phyloP scores from a whole-genome alignment of 2,797 vertebrate genomes.

The Cossypha dichroa region DNA sequence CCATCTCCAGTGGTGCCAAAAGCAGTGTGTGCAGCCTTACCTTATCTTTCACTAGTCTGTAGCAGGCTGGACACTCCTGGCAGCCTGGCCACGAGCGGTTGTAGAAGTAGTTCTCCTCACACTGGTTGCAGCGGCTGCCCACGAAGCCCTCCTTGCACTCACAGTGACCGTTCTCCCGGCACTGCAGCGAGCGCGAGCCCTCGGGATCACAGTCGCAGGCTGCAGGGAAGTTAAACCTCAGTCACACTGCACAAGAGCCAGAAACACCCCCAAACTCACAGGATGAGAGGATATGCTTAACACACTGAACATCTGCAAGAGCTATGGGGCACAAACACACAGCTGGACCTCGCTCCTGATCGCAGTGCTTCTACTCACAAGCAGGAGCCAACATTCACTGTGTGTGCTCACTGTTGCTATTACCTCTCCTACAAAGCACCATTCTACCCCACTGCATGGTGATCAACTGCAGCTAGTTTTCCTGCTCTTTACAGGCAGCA shows the following conservation, averaged over 20 bases:
- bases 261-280: background rate
- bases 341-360: fast-evolving
- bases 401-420: background rate
- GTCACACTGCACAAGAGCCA: background rate
- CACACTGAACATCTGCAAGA: background rate
- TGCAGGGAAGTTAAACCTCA: conserved; percentile 49
- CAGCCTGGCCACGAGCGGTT: conserved; percentile 92
- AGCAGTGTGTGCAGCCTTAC: conserved; percentile 58
- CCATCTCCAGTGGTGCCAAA: fast-evolving
- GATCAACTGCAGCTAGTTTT: background rate
- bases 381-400: background rate
- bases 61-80: conserved; percentile 95
- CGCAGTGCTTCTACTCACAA: fast-evolving
- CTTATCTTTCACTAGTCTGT: conserved; percentile 93
- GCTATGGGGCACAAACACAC: background rate
- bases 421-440: background rate
- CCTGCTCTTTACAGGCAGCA: background rate
- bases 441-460: background rate
- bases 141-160: conserved; percentile 91
- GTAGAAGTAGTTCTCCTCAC: conserved; percentile 98
- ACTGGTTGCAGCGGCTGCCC: conserved; percentile 91
- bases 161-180: conserved; percentile 86
- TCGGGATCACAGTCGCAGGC: conserved; percentile 95
- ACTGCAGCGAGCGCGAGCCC: conserved; percentile 88
- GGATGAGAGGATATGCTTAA: background rate